A percentile compares a stretch with the other conserved stretches of the same genome.
phyloP scores from a whole-genome alignment of 2,113 vertebrate species.

The Ceratotherium simum region DNA sequence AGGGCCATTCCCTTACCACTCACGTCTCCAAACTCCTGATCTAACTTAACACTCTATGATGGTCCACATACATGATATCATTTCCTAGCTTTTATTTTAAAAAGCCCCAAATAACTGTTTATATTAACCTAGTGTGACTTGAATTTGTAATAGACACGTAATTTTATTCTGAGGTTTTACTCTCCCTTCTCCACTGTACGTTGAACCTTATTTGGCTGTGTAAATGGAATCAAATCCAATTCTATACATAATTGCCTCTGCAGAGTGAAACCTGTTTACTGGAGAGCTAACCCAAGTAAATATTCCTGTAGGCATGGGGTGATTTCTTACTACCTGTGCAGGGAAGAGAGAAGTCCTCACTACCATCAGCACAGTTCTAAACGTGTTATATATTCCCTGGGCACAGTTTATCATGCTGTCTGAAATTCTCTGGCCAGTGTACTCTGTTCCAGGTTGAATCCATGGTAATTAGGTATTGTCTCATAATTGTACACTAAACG shows the following conservation, averaged over 20 bases:
- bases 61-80: not conserved
- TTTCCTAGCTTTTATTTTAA: not conserved
- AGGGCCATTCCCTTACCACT: not conserved
- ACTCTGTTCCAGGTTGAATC: not conserved
- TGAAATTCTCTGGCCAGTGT: not conserved
- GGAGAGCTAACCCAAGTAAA: not conserved
- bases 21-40: not conserved
- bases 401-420: not conserved
- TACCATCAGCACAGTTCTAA: not conserved
- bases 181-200: not conserved
- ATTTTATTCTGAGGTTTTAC: slow-evolving; percentile 32
- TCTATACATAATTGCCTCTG: not conserved
- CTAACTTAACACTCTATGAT: not conserved
- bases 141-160: slow-evolving; percentile 17
- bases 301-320: not conserved
- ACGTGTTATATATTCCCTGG: not conserved
- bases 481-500: not conserved
- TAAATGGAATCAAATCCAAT: not conserved
- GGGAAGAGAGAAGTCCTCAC: not conserved
- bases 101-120: not conserved
- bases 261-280: not conserved
- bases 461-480: not conserved
- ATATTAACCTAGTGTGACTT: not conserved
- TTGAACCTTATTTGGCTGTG: slow-evolving; percentile 48
- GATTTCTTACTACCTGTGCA: slow-evolving; percentile 9